Base-by-base conservation (phyloP, 2,113 vertebrate genomes). In the Alethe diademata region DNA sequence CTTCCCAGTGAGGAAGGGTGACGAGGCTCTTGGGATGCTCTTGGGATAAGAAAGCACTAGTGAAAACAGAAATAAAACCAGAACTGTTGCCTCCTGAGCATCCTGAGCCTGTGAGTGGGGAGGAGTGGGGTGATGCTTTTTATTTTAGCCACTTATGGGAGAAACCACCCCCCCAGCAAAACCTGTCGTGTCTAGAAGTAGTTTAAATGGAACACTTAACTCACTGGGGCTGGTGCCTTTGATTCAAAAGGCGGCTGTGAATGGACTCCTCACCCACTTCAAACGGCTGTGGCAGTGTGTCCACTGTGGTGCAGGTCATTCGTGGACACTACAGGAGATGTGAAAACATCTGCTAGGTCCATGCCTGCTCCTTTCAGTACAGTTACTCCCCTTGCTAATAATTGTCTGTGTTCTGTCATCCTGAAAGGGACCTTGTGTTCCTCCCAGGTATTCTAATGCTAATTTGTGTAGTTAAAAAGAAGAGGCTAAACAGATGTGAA, bases 401-500 rank as follows among this genome's bases (percentile, higher is more conserved):
- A 97, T 98, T 96, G 97, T 97, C 97, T 92, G 93, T 95, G 95
- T 95, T 97, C 96, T 96, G 93, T 98, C 97, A 96, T 96, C 96
- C 97, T 97, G 97, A 98, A 97, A 97, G 92, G 91, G 93, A 94
- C 87, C 95, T 95, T 97, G 96, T 95, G 92, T 93, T 91, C 95
- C 95, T 66, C 85, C 28, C 78, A 97, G 75, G 89, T 95, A 98
- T 98, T 98, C 96, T 98, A 65, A 98, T 98, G 98, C 96, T 98
- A 98, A 98, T 98, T 97, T 96, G 93, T 97, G 97, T 94, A 85
- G 96, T 96, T 97, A 95, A 95, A 97, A 97, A 95, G 95, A 97
- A 96, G 96, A 97, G 91, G 89, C 96, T 97, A 98, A 96, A 97
- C 98, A 98, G 98, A 98, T 98, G 98, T 97, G 97, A 97, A 81